Conservation (phyloP, 2,113 vertebrate genomes). For the Aplodontia rufa region DNA sequence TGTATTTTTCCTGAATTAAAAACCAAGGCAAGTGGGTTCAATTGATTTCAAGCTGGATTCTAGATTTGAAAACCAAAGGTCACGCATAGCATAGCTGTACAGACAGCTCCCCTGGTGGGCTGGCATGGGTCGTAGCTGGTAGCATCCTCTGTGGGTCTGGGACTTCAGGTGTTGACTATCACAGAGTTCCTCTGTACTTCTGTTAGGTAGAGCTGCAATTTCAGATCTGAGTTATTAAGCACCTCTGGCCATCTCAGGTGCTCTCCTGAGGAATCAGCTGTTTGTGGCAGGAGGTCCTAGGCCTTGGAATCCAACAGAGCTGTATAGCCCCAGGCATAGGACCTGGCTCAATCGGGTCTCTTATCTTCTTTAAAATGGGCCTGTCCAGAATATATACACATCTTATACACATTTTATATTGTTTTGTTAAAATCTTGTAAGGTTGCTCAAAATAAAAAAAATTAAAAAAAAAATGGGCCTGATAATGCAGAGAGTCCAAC, state of each 20-base stretch:
- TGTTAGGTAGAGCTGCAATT: fast-evolving
- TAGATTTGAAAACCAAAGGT: background rate
- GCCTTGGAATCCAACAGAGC: background rate
- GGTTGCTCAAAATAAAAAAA: no score
- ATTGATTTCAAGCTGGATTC: conserved; percentile 42
- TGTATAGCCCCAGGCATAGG: background rate
- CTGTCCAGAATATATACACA: no score
- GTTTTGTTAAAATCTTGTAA: no score
- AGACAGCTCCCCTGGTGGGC: no score
- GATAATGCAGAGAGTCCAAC: background rate
- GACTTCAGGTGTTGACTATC: fast-evolving
- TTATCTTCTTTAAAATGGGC: no score
- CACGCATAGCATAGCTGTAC: background rate
- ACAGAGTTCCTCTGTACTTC: background rate
- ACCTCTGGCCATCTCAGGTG: fast-evolving
- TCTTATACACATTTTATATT: no score
- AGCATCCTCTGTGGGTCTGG: no score
- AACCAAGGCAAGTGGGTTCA: conserved; percentile 78
- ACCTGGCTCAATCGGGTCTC: background rate
- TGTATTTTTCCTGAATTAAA: conserved; percentile 82
- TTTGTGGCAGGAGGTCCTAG: background rate
- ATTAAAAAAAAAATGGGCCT: no score
- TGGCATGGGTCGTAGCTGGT: fast-evolving
- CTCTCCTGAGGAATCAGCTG: background rate
- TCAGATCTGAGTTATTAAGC: background rate